Base-by-base conservation (phyloP, 2,888 invertebrate species). In the Polydrusus tereticollis region DNA sequence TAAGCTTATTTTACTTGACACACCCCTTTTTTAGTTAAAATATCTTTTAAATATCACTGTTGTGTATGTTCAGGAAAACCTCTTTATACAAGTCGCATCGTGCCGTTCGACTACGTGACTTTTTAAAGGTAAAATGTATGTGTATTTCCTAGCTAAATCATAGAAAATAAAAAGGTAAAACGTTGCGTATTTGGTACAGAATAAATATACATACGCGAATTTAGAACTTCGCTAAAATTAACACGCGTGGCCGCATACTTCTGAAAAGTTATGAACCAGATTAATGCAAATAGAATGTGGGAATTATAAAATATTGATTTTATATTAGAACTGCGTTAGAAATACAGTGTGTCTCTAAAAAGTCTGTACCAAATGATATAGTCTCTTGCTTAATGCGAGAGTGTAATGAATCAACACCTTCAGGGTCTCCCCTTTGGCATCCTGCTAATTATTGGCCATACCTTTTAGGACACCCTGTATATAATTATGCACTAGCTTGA, bases 221-320 rank as follows among this genome's bases (percentile, higher is more conserved):
- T 60, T 60, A 43, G 60, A 60, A 60, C 60, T 60, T 26, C 16
- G 60, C 60, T 60, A 60, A 60, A 60, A 38, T 60, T 60, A 60
- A 43, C 20, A 23, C 26, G 21, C 26, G 60, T 43, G 41, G 43
- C 60, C 60, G 43, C 60, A 43, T 60, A 60, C 23, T 60, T 60
- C 8, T 21, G 21, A 7, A n/a, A 21, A 43, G 43, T 60, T 60
- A 43, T 60, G 60, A 10, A 26, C 0, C 59, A 23, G 33, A 59
- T 60, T 60, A 23, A 60, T 43, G 23, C 60, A 43, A 60, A 60
- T 26, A 43, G 16, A 43, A 26, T 21, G 60, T 43, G 26, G 41
- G 26, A 41, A 60, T 43, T 20, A 43, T 29, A 43, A 43, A 60
- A 60, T 60, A 60, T 60, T 60, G 60, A 26, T n/a, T 60, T 60